These are phyloP conservation scores for Pogonomyrmex barbatus DNA, from an alignment of 1,140 invertebrate species.

Conservation along the genomic window DNA sequence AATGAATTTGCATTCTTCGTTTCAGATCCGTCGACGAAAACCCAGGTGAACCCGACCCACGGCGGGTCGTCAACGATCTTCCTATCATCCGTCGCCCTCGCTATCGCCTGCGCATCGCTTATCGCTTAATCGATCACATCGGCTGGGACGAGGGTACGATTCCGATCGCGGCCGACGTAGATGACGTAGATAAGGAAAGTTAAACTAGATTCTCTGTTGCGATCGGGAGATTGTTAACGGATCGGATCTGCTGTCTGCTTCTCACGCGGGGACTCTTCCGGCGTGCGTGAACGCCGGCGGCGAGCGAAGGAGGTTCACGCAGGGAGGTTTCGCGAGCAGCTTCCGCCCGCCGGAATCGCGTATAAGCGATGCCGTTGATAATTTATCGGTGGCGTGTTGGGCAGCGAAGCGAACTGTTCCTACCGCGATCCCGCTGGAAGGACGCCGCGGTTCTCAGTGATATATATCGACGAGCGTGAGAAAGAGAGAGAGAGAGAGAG, in stretches of 20 bases:
- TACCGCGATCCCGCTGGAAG: constrained; percentile 39
- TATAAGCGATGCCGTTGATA: constrained; percentile 54
- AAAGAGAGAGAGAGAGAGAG: not conserved
- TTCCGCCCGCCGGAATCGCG: constrained; percentile 45
- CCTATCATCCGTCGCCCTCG: constrained; percentile 64
- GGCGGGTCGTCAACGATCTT: constrained; percentile 68
- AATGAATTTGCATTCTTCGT: constrained; percentile 40
- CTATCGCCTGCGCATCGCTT: constrained; percentile 69
- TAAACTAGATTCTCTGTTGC: constrained; percentile 38
- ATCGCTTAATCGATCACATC: constrained; percentile 70
- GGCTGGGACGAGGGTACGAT: not conserved
- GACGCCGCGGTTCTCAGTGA: constrained; percentile 51
- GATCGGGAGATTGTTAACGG: constrained; percentile 24
- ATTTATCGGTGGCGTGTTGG: constrained; percentile 51
- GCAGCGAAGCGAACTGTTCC: constrained; percentile 59
- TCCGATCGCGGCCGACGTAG: constrained; percentile 58
- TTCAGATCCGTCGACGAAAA: constrained; percentile 74
- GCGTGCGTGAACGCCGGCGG: constrained; percentile 16
- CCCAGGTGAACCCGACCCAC: constrained; percentile 49
- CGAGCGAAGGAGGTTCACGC: not conserved
- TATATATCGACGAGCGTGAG: constrained; percentile 48
- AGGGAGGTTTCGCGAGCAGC: constrained; percentile 9
- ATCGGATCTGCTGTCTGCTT: constrained; percentile 6
- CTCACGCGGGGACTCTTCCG: constrained; percentile 26
- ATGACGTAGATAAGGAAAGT: constrained; percentile 56